A percentile compares a stretch with the other conserved stretches of the same genome.
phyloP scores from a whole-genome alignment of 2,113 vertebrate genomes.

The Calidris pygmaea region DNA sequence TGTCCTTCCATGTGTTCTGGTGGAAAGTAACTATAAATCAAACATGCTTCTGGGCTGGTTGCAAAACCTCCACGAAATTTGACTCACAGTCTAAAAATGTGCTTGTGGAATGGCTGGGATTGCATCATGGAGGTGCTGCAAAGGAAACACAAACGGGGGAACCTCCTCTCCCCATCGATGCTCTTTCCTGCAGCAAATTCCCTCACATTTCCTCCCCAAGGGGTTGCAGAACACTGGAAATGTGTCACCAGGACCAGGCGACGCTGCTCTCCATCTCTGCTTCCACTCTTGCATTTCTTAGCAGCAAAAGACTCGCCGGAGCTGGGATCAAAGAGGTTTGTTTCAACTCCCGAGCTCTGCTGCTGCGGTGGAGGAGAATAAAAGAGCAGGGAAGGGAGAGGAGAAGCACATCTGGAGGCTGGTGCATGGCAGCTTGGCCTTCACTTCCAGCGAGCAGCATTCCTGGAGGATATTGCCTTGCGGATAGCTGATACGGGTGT shows the following conservation, averaged over 20 bases:
- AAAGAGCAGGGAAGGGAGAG: not conserved
- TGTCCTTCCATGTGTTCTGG: not conserved
- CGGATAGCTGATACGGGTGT: not conserved
- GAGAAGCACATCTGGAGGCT: conserved; percentile 32
- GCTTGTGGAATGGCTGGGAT: conserved; percentile 37
- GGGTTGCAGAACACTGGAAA: not conserved
- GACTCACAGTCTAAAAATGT: conserved; percentile 76
- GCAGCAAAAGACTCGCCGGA: not conserved
- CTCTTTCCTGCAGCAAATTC: not conserved
- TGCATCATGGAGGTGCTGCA: conserved; percentile 18
- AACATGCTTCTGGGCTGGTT: not conserved
- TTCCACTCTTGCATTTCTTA: not conserved
- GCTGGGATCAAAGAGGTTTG: not conserved
- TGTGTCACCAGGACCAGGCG: not conserved
- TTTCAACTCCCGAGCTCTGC: not conserved
- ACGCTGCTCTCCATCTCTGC: not conserved
- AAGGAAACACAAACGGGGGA: not conserved
- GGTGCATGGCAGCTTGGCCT: not conserved
- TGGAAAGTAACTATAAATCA: conserved; percentile 37
- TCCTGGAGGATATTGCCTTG: conserved; percentile 48
- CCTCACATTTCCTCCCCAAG: not conserved
- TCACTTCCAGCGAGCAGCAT: not conserved
- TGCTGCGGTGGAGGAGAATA: not conserved
- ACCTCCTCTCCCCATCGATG: not conserved
- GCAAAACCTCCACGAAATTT: conserved; percentile 37